phyloP scores from a whole-genome alignment of 2,888 invertebrate species.

The Charanyca ferruginea region DNA sequence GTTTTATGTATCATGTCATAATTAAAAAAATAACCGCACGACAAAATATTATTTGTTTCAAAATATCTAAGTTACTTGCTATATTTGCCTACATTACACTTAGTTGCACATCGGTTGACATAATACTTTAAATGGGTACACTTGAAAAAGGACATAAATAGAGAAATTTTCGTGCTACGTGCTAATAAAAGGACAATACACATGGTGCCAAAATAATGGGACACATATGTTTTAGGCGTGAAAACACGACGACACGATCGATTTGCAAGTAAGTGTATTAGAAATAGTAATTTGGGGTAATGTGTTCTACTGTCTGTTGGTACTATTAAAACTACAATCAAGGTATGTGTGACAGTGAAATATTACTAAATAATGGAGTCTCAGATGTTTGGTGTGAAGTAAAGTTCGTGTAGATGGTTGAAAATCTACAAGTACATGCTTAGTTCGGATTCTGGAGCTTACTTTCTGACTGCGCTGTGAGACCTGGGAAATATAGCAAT shows the following conservation, averaged over 20 bases:
- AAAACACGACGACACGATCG: conserved; percentile 59
- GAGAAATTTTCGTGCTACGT: conserved; percentile 11
- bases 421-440: conserved; percentile 79
- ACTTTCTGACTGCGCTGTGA: conserved; percentile 90
- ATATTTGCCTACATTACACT: conserved; percentile 57
- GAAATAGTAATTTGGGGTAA: conserved; percentile 65
- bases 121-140: neutral
- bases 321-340: conserved; percentile 59
- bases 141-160: conserved; percentile 7
- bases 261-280: conserved; percentile 80
- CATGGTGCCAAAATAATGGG: conserved; percentile 46
- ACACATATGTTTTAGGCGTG: conserved; percentile 30
- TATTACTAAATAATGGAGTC: conserved; percentile 65
- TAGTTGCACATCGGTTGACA: conserved; percentile 68
- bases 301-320: conserved; percentile 63
- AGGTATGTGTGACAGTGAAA: conserved; percentile 62
- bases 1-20: neutral
- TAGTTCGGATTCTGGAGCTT: conserved; percentile 79
- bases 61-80: conserved; percentile 31
- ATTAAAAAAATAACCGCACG: conserved; percentile 14
- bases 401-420: conserved; percentile 64
- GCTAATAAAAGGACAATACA: conserved; percentile 36
- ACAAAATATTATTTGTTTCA: conserved; percentile 4
- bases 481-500: conserved; percentile 89
- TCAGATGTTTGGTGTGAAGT: conserved; percentile 64